Evolutionary conservation across 2,797 vertebrate species (phyloP), one percentile per base, ranked within the genome.

Genomic region (Hybognathus amarus): DNA sequence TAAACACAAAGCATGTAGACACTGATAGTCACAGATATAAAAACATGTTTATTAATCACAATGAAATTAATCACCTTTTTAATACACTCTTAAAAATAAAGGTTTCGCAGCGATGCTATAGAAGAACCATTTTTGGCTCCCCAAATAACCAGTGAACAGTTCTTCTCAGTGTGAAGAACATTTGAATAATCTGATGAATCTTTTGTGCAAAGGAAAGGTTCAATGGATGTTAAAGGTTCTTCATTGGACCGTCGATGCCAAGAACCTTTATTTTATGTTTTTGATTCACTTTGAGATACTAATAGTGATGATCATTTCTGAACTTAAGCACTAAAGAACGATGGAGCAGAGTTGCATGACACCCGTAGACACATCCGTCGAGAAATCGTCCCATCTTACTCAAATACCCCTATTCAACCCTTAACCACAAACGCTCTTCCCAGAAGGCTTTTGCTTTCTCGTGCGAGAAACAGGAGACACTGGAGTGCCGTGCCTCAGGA

Each of bases 401-500:
- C 89, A 93, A 92, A 94, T 93, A 94, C 94, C 94, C 93, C 89
- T 92, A 95, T 94, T 90, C 91, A 87, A 91, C 86, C 88, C 86
- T 86, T 82, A 87, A 85, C 89, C 85, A 93, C 93, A 94, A 93
- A 93, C 89, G 73, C 76, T 78, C 91, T 94, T 93, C 92, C 93
- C 91, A 91, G 92, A 91, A 94, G 89, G 89, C 90, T 89, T 92
- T 94, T 91, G 91, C 84, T 90, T 91, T 94, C 93, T 91, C 89
- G 87, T 93, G 93, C 90, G 84, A 83, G 80, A 85, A 90, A 85
- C 87, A 88, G 86, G 88, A 85, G 89, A 89, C 87, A 27, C 22
- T 18, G 30, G 20, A 63, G 42, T 61, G 33, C 10, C 20, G 38
- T 36, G 20, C 12, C 30, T 6, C n/a, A 8, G 13, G 83, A 75